Base-by-base conservation (phyloP, 2,888 invertebrate species). In the Panzeria rudis region DNA sequence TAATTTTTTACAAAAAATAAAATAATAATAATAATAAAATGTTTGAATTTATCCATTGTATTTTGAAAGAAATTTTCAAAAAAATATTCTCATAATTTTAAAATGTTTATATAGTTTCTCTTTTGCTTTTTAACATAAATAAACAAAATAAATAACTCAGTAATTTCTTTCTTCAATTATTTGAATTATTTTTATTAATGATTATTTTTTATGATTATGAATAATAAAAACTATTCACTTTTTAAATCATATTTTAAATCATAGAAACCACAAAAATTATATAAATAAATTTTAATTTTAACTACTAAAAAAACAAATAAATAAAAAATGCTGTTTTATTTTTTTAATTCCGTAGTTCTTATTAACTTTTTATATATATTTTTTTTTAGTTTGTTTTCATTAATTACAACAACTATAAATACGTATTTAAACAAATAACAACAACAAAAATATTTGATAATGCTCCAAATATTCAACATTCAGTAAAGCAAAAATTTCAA, bases 271-370 rank as follows among this genome's bases (percentile, higher is more conserved):
- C 17, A 86, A 29, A 77, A 78, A 84, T 54, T 80, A 80, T 66
- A 86, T 69, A 85, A 85, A 85, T 83, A 86, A 81, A 86, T 78
- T 80, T 84, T 62, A 78, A 77, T 86, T 73, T 79, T 83, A 76
- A 75, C 73, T 47, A 59, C 64, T 35, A 52, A 71, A 64, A 62
- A 79, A 71, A 78, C n/a, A 62, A 61, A 54, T 17, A 52, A 32
- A 35, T 68, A 61, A 86, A 66, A 59, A 25, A 41, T 76, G 62
- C 83, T 68, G 84, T 87, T 86, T 83, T 83, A 84, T 82, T 84
- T 61, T 13, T n/a, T 35, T 8, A 7, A n/a, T 29, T 38, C 15
- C 20, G 15, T 1, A 38, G 17, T 66, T 66, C 17, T 38, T 50
- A 11, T 69, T 61, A 3, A 64, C 69, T 61, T 66, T 54, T 50